Conservation (phyloP, 2,797 vertebrate species). For the Triplophysa yarkandensis region DNA sequence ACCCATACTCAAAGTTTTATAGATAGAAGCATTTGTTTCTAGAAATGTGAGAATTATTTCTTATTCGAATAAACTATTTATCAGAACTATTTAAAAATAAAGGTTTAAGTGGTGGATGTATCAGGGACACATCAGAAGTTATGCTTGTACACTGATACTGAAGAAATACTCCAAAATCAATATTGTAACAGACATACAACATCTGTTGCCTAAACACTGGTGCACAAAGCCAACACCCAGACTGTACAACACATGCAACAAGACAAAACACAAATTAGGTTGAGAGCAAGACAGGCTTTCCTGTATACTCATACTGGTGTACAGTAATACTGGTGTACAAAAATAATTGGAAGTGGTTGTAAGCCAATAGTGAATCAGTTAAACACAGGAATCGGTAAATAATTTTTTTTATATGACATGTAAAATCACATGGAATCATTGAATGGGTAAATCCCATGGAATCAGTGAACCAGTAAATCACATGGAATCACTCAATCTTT, state of each 20-base stretch:
- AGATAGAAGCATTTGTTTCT: neutral
- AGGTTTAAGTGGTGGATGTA: neutral
- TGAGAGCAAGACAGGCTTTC: neutral
- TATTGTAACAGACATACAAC: neutral
- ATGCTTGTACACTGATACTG: neutral
- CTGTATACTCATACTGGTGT: neutral
- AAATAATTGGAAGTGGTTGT: neutral
- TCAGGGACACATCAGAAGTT: neutral
- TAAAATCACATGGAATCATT: no score
- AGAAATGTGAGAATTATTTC: neutral
- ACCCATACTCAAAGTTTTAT: conserved; percentile 10
- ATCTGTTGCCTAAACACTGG: neutral
- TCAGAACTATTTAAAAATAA: no score
- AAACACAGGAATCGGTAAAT: no score
- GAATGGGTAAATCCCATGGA: no score
- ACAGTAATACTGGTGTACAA: no score
- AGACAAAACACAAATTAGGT: neutral
- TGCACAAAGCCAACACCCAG: neutral
- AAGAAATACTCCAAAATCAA: neutral
- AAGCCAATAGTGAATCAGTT: neutral
- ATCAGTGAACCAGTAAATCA: no score
- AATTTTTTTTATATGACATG: no score
- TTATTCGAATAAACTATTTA: no score
- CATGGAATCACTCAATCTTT: no score
- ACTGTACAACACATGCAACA: no score